These are phyloP conservation scores for Bovichtus variegatus DNA, from an alignment of 2,797 vertebrate species.

Conservation along the genomic window DNA sequence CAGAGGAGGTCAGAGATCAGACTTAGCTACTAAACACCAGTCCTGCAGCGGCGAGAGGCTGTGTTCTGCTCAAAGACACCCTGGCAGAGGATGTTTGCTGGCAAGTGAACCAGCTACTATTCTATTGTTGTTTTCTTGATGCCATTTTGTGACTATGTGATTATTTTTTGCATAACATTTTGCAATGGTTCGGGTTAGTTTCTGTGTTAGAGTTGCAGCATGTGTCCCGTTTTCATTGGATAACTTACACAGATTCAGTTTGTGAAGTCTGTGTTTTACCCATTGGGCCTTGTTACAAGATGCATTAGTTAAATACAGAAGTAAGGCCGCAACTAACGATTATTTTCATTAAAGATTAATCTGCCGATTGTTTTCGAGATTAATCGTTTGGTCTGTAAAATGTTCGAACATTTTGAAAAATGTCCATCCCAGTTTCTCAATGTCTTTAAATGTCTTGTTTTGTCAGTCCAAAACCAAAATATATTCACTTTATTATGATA, in stretches of 20 bases:
- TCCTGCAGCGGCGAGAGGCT: slow-evolving; percentile 8
- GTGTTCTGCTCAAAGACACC: slow-evolving; percentile 22
- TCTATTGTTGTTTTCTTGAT: background rate
- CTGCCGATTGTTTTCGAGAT: too few relatives aligned
- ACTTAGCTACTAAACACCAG: background rate
- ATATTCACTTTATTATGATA: too few relatives aligned
- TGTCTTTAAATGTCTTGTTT: too few relatives aligned
- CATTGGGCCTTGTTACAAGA: background rate
- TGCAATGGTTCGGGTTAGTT: background rate
- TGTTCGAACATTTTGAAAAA: too few relatives aligned
- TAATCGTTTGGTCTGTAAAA: too few relatives aligned
- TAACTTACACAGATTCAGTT: background rate
- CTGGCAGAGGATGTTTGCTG: background rate
- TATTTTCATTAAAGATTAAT: too few relatives aligned
- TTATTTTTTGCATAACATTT: background rate
- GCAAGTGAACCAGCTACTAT: background rate
- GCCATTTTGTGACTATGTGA: background rate
- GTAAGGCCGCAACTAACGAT: background rate
- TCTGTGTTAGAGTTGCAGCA: background rate
- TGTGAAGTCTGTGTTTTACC: background rate
- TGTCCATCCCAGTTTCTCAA: too few relatives aligned
- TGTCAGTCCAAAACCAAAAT: too few relatives aligned
- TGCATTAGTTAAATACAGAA: background rate
- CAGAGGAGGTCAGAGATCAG: slow-evolving; percentile 36
- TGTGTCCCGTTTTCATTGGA: background rate